Evolutionary conservation across 1,140 invertebrate species (phyloP), one percentile per base, ranked within the genome.

Genomic region (Homalodisca vitripennis): DNA sequence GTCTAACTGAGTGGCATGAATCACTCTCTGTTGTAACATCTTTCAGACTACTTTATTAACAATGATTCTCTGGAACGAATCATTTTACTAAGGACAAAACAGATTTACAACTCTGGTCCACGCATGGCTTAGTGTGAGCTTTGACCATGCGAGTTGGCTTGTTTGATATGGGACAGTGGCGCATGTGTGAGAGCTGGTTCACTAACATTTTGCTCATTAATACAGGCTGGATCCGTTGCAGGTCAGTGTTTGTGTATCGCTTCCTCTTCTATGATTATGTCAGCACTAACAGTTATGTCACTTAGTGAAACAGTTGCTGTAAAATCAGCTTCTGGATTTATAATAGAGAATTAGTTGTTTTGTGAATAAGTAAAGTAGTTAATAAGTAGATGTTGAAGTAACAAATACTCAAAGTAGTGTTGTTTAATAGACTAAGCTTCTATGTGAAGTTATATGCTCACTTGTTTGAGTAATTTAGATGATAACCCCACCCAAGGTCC

Each of bases 1-100:
- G 63, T 66, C 32, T 66, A 66, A 66, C 63, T 6, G 63, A 64
- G 41, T 66, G 63, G 63, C 63, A 66, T 66, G 63, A 29, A 10
- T 66, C 55, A 27, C 29, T 17, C 55, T 66, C 17, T 41, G 12
- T 32, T 63, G 1, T 32, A 31, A 32, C 20, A 30, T 31, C 60
- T 63, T 51, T 51, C 3, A 51, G 27, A 46, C 26, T 66, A 29
- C n/a, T 60, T 66, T 46, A 27, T 46, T 66, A 66, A 66, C 63
- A 47, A 66, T 66, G 63, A 46, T 66, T 66, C 34, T 66, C n/a
- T 66, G 63, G 26, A 47, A 47, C 34, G 63, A 66, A 66, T 47
- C 63, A 27, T 46, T 66, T 32, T 41, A 20, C n/a, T 53, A 53
- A 27, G 55, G 27, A 60, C 55, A 26, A 60, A 60, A 27, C 55